Base-by-base conservation (phyloP, 2,113 vertebrate species). In the Turdus rufiventris region DNA sequence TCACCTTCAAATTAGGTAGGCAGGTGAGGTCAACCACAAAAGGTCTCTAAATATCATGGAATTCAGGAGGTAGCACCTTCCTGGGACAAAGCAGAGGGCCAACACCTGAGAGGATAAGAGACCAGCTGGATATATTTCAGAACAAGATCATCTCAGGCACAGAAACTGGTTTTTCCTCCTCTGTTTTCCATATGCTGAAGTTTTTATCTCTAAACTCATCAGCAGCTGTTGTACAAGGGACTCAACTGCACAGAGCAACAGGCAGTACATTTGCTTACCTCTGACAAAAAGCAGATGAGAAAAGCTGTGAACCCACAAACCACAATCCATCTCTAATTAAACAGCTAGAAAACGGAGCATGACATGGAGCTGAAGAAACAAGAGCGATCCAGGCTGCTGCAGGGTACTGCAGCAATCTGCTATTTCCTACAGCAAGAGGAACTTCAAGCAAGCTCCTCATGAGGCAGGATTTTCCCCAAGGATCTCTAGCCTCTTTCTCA, bases 231-330 rank as follows among this genome's bases (percentile, higher is more conserved):
- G 54, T 70, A 73, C 38, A 73, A 91, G 92, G 66, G 58, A 62
- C 43, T 76, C 56, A 38, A 36, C 45, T 66, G 29, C 31, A 47
- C 67, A 71, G 71, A 94, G 91, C 95, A 96, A 88, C 85, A 95
- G 72, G 92, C 79, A 94, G 63, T 51, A 79, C 92, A 93, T 88
- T 85, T 88, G 92, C 94, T 83, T 54, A 96, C 85, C 92, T 95
- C 33, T 62, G 91, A 93, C 90, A 93, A 96, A 88, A 77, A 90
- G 79, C 94, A 96, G 95, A 90, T 88, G 92, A 94, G 75, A 95
- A 93, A 88, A 93, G 75, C 90, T 95, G 94, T 36, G 56, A 95
- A 80, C 58, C 57, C 82, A 88, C 65, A 89, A 89, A 91, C 15
- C 91, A 87, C 92, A 90, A 88, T 17, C 94, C 90, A 70, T 71